phyloP scores from a whole-genome alignment of 2,797 vertebrate genomes.

The Parauchenoglanis ngamensis region DNA sequence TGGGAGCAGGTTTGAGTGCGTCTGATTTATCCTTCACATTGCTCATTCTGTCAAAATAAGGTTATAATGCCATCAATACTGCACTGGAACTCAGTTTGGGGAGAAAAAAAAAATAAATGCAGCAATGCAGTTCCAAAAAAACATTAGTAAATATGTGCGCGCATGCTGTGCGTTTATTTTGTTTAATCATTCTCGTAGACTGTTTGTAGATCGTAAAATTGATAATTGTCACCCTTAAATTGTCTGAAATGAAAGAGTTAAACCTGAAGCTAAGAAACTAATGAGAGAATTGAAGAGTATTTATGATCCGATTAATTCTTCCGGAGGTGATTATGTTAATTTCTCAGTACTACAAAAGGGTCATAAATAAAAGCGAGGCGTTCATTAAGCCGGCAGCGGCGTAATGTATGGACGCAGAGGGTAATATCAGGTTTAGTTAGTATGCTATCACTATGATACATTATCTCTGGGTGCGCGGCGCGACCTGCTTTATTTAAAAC shows the following conservation, averaged over 20 bases:
- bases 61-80: not conserved
- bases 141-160: too few species aligned
- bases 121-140: not conserved
- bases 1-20: not conserved
- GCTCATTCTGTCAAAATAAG: not conserved
- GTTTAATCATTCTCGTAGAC: not conserved
- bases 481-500: conserved; percentile 63
- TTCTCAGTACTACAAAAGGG: conserved; percentile 69
- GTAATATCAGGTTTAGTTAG: conserved; percentile 69
- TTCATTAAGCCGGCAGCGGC: conserved; percentile 71
- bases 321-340: conserved; percentile 73
- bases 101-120: not conserved
- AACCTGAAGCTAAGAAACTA: not conserved
- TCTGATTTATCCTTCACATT: not conserved
- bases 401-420: conserved; percentile 72
- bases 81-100: not conserved
- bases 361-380: conserved; percentile 74
- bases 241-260: conserved; percentile 5
- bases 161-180: not conserved
- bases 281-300: conserved; percentile 56
- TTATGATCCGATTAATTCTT: conserved; percentile 70
- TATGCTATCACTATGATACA: conserved; percentile 64
- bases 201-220: not conserved
- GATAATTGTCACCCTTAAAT: not conserved
- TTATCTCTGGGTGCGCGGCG: conserved; percentile 62